Base-by-base conservation (phyloP, 2,113 vertebrate genomes). In the Noctilio leporinus region DNA sequence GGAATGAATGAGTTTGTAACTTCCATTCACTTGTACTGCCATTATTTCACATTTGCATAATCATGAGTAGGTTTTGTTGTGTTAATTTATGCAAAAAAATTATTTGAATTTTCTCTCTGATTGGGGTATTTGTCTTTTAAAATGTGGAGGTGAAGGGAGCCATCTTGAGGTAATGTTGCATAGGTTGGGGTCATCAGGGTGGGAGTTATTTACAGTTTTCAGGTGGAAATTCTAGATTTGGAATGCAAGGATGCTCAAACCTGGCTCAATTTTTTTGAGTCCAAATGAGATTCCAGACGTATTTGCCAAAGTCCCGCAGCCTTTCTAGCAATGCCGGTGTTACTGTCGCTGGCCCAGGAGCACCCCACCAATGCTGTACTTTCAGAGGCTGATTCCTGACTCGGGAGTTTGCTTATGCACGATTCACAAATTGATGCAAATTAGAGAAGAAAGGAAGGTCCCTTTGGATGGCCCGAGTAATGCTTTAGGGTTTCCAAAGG, bases 341-440 rank as follows among this genome's bases (percentile, higher is more conserved):
- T 69, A 24, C 22, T 47, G 76, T 43, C 72, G 70, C 11, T 22
- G 40, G 45, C 51, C 33, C 20, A 4, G 38, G 84, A 51, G 8
- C 73, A 80, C 26, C 24, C 43, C n/a, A 24, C 70, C 55, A 59
- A 77, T 35, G 51, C 85, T 55, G 5, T n/a, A 4, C 59, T 80
- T 88, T 65, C 30, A n/a, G 43, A 53, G 20, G 11, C 57, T 14
- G 38, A 57, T 67, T 55, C 10, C 59, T 59, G 72, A 55, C 40
- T 88, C 45, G 33, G 47, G 67, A 84, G 72, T 95, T 96, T 86
- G 35, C 57, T 86, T 92, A 85, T 96, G 85, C 82, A 93, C 57
- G 88, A 85, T 73, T 65, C 40, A 45, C 12, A 22, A 53, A 30
- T 6, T 14, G 14, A 93, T 92, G 85, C 81, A 95, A 69, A 88